Evolutionary conservation across 2,888 invertebrate genomes (phyloP).

Genomic region (Xestobium rufovillosum): DNA sequence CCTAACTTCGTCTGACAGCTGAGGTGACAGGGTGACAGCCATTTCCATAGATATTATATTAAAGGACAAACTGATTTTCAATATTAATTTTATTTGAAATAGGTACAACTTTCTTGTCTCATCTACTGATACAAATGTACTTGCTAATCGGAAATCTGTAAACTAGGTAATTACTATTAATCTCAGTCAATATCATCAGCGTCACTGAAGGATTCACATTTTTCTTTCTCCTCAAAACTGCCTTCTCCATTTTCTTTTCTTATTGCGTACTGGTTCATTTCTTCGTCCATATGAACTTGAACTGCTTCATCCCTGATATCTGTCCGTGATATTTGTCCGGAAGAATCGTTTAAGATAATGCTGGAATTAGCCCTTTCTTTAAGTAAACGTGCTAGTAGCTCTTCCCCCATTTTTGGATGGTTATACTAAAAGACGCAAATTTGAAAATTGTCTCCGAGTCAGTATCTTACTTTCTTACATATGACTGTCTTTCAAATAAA

Average conservation of each 20-base stretch:
- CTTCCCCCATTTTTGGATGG: conserved; percentile 35
- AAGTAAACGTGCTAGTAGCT: conserved; percentile 33
- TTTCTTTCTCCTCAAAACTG: conserved; percentile 27
- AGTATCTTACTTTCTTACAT: conserved; percentile 39
- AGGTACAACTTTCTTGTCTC: too few species aligned
- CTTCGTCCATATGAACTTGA: conserved; percentile 40
- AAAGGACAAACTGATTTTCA: too few species aligned
- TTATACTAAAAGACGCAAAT: conserved; percentile 26
- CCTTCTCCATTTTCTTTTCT: conserved; percentile 22
- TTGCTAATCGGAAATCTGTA: too few species aligned
- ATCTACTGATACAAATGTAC: too few species aligned
- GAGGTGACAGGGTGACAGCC: too few species aligned
- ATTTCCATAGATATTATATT: too few species aligned
- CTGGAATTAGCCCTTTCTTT: conserved; percentile 24
- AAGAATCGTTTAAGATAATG: conserved; percentile 27
- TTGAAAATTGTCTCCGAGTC: conserved; percentile 4
- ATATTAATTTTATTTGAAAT: too few species aligned
- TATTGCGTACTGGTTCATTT: conserved; percentile 26
- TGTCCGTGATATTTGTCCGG: conserved; percentile 38
- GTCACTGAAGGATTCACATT: conserved; percentile 36
- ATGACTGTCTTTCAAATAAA: conserved; percentile 62
- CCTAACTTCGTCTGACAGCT: too few species aligned
- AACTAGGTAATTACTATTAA: too few species aligned
- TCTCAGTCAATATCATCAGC: conserved; percentile 40
- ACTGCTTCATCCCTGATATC: conserved; percentile 45